Evolutionary conservation across 2,888 invertebrate species (phyloP), one percentile per base, ranked within the genome.

Genomic region (Holacanthella duospinosa): DNA sequence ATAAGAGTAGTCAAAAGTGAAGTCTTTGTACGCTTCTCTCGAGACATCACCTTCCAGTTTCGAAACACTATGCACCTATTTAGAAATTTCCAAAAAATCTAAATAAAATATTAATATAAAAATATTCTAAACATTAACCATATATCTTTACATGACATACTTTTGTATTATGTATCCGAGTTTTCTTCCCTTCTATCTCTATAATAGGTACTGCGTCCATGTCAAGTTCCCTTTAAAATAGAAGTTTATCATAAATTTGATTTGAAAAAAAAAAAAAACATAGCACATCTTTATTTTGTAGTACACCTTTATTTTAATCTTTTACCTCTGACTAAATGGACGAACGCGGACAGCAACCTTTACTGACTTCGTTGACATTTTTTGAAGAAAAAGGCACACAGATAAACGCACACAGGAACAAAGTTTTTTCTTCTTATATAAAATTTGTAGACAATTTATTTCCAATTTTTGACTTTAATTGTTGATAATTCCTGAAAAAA

Each of bases 271-370:
- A n/a, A n/a, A n/a, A n/a, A n/a, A n/a, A n/a, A n/a, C n/a, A n/a
- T n/a, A n/a, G n/a, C n/a, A n/a, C n/a, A n/a, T n/a, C n/a, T n/a
- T n/a, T n/a, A n/a, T n/a, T n/a, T n/a, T n/a, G n/a, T n/a, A n/a
- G n/a, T n/a, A n/a, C n/a, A n/a, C n/a, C 36, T 36, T 36, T 36
- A 36, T 6, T 29, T 36, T 21, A 29, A 25, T 19, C 55, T 56
- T 68, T 68, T 77, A 90, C 90, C 90, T 88, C 80, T 87, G 85
- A 81, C 89, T 90, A 80, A 90, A 89, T 79, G 90, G 90, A 77
- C 90, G 86, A 79, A 90, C 89, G 81, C 90, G 84, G 74, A 90
- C 90, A 76, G 90, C 91, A 77, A 91, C 91, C 83, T 90, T 90
- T 75, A 93, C 87, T 75, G 92, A 92, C 77, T n/a, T n/a, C n/a